A percentile compares a stretch with the other conserved stretches of the same genome.
Evolutionary conservation across 2,888 invertebrate genomes (phyloP).

Genomic region (Temnothorax ravouxi): DNA sequence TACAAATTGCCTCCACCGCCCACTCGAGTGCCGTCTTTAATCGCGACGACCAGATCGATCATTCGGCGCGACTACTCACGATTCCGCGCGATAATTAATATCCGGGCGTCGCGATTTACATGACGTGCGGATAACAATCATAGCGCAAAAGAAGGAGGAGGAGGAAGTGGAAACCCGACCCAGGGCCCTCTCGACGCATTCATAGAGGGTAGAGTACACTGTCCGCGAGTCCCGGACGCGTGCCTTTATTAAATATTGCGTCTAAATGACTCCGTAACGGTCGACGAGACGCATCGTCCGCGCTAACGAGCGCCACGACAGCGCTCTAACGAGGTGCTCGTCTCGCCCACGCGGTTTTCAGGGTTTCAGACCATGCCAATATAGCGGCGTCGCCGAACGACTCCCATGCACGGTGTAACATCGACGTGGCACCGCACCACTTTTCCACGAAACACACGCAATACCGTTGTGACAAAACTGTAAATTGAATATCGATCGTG

Average conservation of each 20-base stretch:
- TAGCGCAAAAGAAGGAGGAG: not conserved
- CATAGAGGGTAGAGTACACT: not conserved
- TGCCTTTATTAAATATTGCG: slow-evolving; percentile 70
- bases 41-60: slow-evolving; percentile 74
- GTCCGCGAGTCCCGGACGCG: slow-evolving; percentile 44
- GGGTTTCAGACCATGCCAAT: slow-evolving; percentile 48
- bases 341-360: slow-evolving; percentile 72
- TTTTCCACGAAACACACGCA: slow-evolving; percentile 78
- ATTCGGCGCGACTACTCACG: slow-evolving; percentile 64
- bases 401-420: slow-evolving; percentile 46
- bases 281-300: slow-evolving; percentile 44
- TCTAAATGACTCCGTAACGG: slow-evolving; percentile 65
- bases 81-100: slow-evolving; percentile 68
- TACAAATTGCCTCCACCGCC: slow-evolving; percentile 69
- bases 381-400: slow-evolving; percentile 17
- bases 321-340: slow-evolving; percentile 68
- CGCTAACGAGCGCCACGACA: slow-evolving; percentile 72
- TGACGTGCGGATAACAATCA: slow-evolving; percentile 62
- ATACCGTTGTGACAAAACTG: slow-evolving; percentile 83
- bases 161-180: not conserved
- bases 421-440: slow-evolving; percentile 21
- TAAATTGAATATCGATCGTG: slow-evolving; percentile 85
- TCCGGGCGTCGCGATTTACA: slow-evolving; percentile 70
- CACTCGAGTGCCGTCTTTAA: slow-evolving; percentile 62
- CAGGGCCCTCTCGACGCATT: not conserved